Evolutionary conservation across 2,797 vertebrate species (phyloP), one percentile per base, ranked within the genome.

Genomic region (Chelonia mydas): DNA sequence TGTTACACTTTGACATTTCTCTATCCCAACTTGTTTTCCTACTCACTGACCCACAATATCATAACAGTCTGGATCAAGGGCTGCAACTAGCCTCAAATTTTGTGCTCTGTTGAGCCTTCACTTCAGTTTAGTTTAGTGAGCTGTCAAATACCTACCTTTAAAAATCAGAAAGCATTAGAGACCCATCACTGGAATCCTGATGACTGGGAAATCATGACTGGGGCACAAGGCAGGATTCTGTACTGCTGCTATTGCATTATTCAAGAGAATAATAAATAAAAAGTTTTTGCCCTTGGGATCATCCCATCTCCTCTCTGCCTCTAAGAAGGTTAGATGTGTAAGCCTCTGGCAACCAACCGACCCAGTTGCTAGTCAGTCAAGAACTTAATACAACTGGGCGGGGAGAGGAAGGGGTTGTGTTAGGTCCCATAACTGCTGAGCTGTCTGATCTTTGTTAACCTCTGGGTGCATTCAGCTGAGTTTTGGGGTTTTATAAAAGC

Each of bases 1-100:
- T 97, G 96, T 95, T 95, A 86, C 87, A 95, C 90, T 91, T 87
- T 96, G 96, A 95, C 90, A 90, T 97, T 97, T 97, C n/a, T 50
- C 80, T 81, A 72, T 84, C 51, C 89, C 90, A 65, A 53, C 87
- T 95, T 94, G 91, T 95, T 97, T 97, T 97, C 92, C 78, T 97
- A 94, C 91, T 95, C 96, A 81, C 92, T 95, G 94, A 97, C 95
- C 97, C 94, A 87, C 95, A 78, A 90, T 86, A 19, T 85, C 95
- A 61, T 93, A 90, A 92, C 68, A 77, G 94, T 90, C 90, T 94
- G 91, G 95, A 97, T 97, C 94, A 96, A 95, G 92, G 94, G 59
- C 93, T 94, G 50, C 89, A 81, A 59, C 31, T 89, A 79, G 86
- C 87, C 96, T 96, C 88, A 83, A 8, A 93, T 97, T 92, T 96